Evolutionary conservation across 2,888 invertebrate genomes (phyloP), one percentile per base, ranked within the genome.

Genomic region (Himalopsyche japonica): DNA sequence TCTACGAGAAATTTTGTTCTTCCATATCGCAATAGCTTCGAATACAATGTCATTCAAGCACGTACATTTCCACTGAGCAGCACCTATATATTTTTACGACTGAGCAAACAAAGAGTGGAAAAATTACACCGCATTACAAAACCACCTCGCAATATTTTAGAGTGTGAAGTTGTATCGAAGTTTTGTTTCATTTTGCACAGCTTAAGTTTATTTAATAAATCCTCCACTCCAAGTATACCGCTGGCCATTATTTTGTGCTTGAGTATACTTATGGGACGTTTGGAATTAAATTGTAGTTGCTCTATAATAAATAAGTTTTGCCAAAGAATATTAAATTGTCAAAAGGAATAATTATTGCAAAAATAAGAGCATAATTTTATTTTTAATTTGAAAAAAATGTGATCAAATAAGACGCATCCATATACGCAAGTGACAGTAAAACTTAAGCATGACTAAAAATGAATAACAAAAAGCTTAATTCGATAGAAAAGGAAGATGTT

Each of bases 41-140:
- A 43, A 77, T 18, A 34, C 77, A 37, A 76, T 76, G 34, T 76
- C 76, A 47, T 82, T 82, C 82, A 76, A 57, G 82, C 82, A 82
- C 82, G 82, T 82, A 82, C 82, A 37, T n/a, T 77, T 49, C 32
- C 78, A 57, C 49, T 47, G 48, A 82, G 77, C 82, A 78, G 57
- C 82, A 49, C 82, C 78, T 78, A 82, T 82, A 82, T 78, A 82
- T 57, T 82, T 82, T 82, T 82, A 82, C 78, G 82, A 82, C 49
- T 57, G 82, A 78, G 78, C 78, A 82, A 77, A 78, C 77, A 82
- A 82, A 57, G 49, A 48, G 32, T 47, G 37, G 82, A 78, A 82
- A 82, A 82, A 82, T 82, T 82, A 82, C 82, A 82, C 34, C 37
- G 12, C 82, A 82, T 82, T 82, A 76, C 70, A 37, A 20, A 70